These are phyloP conservation scores for Himalopsyche japonica DNA, from an alignment of 2,888 invertebrate genomes.

Conservation along the genomic window DNA sequence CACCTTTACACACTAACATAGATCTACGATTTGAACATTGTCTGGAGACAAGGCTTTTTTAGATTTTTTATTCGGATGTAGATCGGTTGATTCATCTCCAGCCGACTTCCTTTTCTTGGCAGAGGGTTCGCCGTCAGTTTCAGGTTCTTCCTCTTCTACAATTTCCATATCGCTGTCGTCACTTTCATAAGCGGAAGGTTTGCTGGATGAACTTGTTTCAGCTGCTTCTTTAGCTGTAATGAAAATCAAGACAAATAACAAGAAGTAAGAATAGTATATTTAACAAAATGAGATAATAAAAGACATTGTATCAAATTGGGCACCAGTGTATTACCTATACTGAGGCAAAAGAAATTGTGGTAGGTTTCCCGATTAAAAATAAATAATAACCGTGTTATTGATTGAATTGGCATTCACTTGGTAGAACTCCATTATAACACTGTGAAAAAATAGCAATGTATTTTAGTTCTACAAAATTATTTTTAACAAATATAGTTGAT, in stretches of 20 bases:
- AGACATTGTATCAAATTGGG: neutral
- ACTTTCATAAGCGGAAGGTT: slow-evolving; percentile 14
- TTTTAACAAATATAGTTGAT: too few relatives aligned
- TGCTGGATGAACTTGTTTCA: slow-evolving; percentile 49
- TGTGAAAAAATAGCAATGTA: too few relatives aligned
- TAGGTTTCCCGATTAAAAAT: too few relatives aligned
- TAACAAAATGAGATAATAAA: neutral
- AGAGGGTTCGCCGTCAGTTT: neutral
- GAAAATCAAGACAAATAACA: neutral
- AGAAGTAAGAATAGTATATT: too few relatives aligned
- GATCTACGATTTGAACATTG: slow-evolving; percentile 35
- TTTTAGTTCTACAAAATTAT: too few relatives aligned
- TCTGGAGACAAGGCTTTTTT: slow-evolving; percentile 44
- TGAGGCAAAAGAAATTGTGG: too few relatives aligned
- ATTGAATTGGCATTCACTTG: too few relatives aligned
- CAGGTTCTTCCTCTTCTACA: slow-evolving; percentile 42
- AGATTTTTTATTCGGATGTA: slow-evolving; percentile 50
- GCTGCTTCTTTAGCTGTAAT: slow-evolving; percentile 50
- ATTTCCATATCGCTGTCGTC: slow-evolving; percentile 60
- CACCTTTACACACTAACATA: slow-evolving; percentile 20
- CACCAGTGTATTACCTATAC: too few relatives aligned
- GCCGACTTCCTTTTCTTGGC: slow-evolving; percentile 43
- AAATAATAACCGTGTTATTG: too few relatives aligned
- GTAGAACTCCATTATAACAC: too few relatives aligned
- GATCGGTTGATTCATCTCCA: slow-evolving; percentile 48